Conservation (phyloP, 2,113 vertebrate genomes). For the Poeciliopsis prolifica region DNA sequence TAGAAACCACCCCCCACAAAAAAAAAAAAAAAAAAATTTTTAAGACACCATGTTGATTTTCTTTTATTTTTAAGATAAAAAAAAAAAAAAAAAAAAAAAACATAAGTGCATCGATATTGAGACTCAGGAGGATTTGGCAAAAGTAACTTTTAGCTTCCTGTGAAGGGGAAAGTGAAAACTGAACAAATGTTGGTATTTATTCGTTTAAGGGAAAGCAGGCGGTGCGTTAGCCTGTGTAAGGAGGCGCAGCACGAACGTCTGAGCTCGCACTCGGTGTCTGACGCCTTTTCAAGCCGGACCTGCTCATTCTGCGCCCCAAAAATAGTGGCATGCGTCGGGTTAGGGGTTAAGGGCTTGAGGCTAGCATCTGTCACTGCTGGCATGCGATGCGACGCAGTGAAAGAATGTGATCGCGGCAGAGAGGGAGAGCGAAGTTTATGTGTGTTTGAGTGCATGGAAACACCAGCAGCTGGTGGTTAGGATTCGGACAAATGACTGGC, state of each 20-base stretch:
- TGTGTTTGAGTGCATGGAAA: conserved; percentile 55
- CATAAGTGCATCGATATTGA: conserved; percentile 3
- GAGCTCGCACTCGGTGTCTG: conserved; percentile 37
- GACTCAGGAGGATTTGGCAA: not conserved
- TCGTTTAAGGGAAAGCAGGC: not conserved
- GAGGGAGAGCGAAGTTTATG: conserved; percentile 48
- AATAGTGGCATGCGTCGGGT: conserved; percentile 74
- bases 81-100: too few relatives aligned
- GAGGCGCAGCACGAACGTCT: conserved; percentile 10
- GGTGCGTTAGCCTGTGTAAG: not conserved
- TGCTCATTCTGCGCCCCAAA: conserved; percentile 73
- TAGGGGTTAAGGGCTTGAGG: conserved; percentile 76
- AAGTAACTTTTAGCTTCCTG: not conserved
- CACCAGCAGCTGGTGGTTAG: conserved; percentile 89
- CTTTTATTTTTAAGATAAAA: conserved; percentile 1
- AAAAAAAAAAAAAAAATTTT: not conserved
- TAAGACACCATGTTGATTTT: not conserved
- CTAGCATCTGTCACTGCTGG: conserved; percentile 78
- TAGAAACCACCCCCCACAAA: not conserved
- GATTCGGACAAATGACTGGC: conserved; percentile 88
- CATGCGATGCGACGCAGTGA: conserved; percentile 61
- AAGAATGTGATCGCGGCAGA: conserved; percentile 69
- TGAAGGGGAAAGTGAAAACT: conserved; percentile 13
- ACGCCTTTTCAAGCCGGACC: conserved; percentile 70
- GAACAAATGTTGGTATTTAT: not conserved